A percentile compares a stretch with the other conserved stretches of the same genome.
Conservation (phyloP, 2,888 invertebrate species). For the Dynastes grantii region DNA sequence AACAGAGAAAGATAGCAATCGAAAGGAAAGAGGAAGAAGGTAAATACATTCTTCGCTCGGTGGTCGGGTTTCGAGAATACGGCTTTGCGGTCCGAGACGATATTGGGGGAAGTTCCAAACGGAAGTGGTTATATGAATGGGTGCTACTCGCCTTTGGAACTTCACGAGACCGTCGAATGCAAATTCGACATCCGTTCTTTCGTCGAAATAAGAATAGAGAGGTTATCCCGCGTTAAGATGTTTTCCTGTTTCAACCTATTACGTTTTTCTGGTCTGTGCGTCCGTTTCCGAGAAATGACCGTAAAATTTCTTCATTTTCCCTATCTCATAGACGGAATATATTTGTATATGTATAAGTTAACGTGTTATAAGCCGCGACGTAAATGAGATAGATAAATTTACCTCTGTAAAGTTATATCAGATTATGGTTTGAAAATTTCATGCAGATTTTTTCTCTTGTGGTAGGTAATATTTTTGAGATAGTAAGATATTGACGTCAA, state of each 20-base stretch:
- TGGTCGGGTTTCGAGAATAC: conserved; percentile 8
- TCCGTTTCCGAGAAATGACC: conserved; percentile 4
- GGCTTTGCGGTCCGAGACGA: conserved; percentile 40
- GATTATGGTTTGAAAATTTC: too few relatives aligned
- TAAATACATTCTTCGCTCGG: background rate
- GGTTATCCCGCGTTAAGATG: conserved; percentile 13
- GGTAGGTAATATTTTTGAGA: too few relatives aligned
- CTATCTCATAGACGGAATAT: background rate
- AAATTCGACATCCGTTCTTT: conserved; percentile 40
- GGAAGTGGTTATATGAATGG: conserved; percentile 58
- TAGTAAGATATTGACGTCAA: too few relatives aligned
- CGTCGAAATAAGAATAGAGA: background rate
- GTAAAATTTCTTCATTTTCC: background rate
- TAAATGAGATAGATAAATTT: too few relatives aligned
- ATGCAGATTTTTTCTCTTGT: too few relatives aligned
- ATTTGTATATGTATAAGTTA: too few relatives aligned
- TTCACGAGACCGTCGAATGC: conserved; percentile 42
- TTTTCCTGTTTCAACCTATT: background rate
- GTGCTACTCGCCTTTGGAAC: conserved; percentile 52
- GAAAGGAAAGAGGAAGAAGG: too few relatives aligned
- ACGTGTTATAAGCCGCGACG: too few relatives aligned
- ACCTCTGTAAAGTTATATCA: too few relatives aligned
- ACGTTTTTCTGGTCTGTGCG: background rate
- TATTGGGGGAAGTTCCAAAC: conserved; percentile 54
- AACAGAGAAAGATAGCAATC: too few relatives aligned